phyloP scores from a whole-genome alignment of 2,113 vertebrate genomes.

The Equus quagga region DNA sequence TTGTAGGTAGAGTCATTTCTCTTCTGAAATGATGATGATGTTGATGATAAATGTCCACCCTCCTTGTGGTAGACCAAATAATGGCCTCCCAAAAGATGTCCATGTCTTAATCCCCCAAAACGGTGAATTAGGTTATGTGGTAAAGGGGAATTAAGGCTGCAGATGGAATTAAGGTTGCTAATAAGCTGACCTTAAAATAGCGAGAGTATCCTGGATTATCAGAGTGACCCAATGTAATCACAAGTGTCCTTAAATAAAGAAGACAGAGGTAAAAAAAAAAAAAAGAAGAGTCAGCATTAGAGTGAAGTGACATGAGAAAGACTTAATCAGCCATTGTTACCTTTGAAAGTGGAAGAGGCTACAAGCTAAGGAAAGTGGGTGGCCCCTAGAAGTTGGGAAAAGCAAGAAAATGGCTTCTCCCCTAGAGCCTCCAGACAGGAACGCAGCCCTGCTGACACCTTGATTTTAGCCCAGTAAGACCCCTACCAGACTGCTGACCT shows the following conservation, averaged over 20 bases:
- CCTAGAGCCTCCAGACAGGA: background rate
- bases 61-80: background rate
- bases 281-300: background rate
- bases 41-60: background rate
- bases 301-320: background rate
- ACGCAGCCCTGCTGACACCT: background rate
- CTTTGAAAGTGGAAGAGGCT: background rate
- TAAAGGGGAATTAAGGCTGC: constrained; percentile 39
- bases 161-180: constrained; percentile 27
- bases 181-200: constrained; percentile 24
- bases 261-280: background rate
- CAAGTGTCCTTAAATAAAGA: background rate
- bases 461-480: background rate
- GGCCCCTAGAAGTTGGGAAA: constrained; percentile 4
- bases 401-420: background rate
- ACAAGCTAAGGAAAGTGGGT: background rate
- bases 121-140: constrained; percentile 40
- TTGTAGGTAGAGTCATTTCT: background rate
- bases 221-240: background rate
- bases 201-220: constrained; percentile 24
- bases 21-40: constrained; percentile 11
- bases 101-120: background rate
- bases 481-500: background rate
- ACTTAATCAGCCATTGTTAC: background rate
- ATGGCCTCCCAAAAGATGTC: background rate